phyloP scores from a whole-genome alignment of 2,113 vertebrate genomes.

The Oncorhynchus masou region DNA sequence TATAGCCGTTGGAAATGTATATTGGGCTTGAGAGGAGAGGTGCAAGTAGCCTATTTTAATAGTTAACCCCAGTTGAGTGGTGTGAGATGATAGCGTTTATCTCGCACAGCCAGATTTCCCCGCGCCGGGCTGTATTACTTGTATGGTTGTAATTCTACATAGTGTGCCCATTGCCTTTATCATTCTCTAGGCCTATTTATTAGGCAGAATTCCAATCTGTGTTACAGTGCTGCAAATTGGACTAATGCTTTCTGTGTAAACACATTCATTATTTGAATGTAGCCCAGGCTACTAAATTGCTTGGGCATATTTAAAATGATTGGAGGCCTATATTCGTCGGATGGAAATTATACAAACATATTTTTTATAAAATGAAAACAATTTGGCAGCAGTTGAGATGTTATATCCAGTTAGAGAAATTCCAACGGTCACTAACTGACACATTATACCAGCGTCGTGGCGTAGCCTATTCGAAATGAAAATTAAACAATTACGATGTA shows the following conservation, averaged over 20 bases:
- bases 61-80: conserved; percentile 40
- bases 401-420: no score
- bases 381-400: no score
- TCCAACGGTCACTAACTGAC: not conserved
- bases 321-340: not conserved
- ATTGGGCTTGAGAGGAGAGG: conserved; percentile 26
- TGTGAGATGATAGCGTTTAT: conserved; percentile 65
- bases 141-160: not conserved
- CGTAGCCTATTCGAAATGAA: not conserved
- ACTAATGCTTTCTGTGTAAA: not conserved
- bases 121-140: not conserved
- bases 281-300: not conserved
- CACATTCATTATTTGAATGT: not conserved
- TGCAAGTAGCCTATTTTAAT: conserved; percentile 49
- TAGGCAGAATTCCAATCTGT: not conserved
- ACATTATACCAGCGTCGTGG: not conserved
- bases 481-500: not conserved
- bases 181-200: not conserved
- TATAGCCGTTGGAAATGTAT: not conserved
- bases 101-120: conserved; percentile 43
- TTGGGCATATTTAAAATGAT: not conserved
- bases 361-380: not conserved
- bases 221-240: not conserved
- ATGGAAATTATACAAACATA: not conserved
- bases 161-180: not conserved